phyloP scores from a whole-genome alignment of 1,140 invertebrate species.

The Cherax destructor region DNA sequence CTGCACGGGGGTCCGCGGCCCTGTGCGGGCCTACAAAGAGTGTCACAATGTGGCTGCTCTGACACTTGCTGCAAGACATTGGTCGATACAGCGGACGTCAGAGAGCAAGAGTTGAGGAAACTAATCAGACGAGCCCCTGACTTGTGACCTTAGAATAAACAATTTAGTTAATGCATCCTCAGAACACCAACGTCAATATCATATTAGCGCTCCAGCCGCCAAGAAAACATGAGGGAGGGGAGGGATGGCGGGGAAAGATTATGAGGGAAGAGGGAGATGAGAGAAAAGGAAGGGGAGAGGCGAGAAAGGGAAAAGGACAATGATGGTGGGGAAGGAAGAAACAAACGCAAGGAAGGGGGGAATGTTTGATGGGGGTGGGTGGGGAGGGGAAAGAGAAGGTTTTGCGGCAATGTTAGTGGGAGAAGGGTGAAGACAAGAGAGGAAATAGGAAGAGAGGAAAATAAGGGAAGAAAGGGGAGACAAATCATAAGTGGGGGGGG shows the following conservation, averaged over 20 bases:
- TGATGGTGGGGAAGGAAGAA: neutral
- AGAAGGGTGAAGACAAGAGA: neutral
- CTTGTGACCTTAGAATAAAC: constrained; percentile 61
- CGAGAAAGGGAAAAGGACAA: neutral
- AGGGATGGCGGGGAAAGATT: neutral
- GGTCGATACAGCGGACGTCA: neutral
- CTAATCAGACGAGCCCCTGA: constrained; percentile 37
- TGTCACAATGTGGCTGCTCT: no score
- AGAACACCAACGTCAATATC: constrained; percentile 59
- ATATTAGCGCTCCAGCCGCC: constrained; percentile 43
- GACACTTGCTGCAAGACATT: no score
- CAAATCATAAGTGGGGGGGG: neutral
- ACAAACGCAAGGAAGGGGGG: neutral
- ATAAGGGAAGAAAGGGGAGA: neutral
- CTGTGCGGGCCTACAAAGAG: no score
- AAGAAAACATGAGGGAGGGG: constrained; percentile 29
- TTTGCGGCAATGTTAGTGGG: neutral
- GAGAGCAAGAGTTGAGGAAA: neutral
- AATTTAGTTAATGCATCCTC: constrained; percentile 64
- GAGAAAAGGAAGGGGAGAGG: no score
- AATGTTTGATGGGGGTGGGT: neutral
- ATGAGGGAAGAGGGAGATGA: neutral
- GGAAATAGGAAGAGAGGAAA: neutral
- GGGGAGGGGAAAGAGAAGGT: neutral
- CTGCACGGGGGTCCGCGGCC: no score